These are phyloP conservation scores for Philaethria dido DNA, from an alignment of 2,888 invertebrate species.

Conservation along the genomic window DNA sequence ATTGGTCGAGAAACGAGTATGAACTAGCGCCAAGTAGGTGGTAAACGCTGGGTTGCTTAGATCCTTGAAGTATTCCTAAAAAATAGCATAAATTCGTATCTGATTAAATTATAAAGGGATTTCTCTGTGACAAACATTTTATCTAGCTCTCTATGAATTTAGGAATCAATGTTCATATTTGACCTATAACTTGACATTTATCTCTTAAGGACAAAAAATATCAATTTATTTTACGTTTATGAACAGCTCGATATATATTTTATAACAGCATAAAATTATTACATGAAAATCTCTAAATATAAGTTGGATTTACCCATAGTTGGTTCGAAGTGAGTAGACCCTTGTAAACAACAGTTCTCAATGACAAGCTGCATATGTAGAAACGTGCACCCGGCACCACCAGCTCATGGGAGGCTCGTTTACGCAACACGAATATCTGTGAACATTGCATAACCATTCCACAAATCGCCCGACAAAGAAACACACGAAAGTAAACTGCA, in stretches of 20 bases:
- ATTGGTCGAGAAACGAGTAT: constrained; percentile 99
- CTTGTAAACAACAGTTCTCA: constrained; percentile 97
- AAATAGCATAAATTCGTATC: constrained; percentile 5
- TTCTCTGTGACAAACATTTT: no score
- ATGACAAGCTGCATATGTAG: constrained; percentile 97
- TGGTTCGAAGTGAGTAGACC: constrained; percentile 98
- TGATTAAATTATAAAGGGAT: no score
- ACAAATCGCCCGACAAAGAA: constrained; percentile 34
- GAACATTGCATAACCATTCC: constrained; percentile 50
- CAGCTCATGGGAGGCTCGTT: constrained; percentile 95
- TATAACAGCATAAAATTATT: neutral
- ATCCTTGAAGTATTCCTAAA: constrained; percentile 89
- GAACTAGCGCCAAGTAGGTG: constrained; percentile 97
- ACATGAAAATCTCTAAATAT: no score
- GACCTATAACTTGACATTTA: no score
- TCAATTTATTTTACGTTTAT: no score
- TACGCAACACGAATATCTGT: constrained; percentile 96
- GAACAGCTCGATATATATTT: neutral
- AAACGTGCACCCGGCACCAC: constrained; percentile 93
- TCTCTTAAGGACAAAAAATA: no score
- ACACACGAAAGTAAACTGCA: constrained; percentile 47
- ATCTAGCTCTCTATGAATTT: no score
- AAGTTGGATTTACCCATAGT: constrained; percentile 86
- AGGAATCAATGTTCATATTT: no score
- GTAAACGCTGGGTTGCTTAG: constrained; percentile 90